phyloP scores from a whole-genome alignment of 2,113 vertebrate species.

The Hystrix cristata region DNA sequence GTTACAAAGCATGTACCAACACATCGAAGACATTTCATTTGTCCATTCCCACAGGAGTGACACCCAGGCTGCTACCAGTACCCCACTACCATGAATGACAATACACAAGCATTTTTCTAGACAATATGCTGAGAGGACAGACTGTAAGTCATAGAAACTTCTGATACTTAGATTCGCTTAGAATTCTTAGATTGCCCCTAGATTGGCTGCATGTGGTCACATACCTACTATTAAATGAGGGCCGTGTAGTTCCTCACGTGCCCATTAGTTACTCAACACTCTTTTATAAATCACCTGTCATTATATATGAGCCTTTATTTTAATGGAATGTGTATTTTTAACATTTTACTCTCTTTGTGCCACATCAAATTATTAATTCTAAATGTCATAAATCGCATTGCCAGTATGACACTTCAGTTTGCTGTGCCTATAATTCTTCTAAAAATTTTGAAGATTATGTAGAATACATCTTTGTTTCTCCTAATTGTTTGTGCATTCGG shows the following conservation, averaged over 20 bases:
- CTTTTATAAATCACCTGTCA: neutral
- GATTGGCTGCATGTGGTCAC: neutral
- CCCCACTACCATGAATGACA: neutral
- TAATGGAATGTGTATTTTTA: neutral
- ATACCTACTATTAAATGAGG: neutral
- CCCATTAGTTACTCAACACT: neutral
- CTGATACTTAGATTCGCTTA: neutral
- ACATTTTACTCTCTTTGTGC: neutral
- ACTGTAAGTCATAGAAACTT: neutral
- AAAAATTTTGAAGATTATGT: neutral
- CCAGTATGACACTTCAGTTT: neutral
- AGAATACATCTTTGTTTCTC: neutral
- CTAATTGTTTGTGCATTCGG: neutral
- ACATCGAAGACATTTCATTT: neutral
- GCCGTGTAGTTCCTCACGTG: neutral
- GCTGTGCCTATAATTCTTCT: neutral
- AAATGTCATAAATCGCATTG: neutral
- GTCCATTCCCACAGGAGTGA: neutral
- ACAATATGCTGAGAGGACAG: neutral
- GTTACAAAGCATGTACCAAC: neutral
- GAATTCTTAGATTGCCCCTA: neutral
- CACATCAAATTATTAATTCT: neutral
- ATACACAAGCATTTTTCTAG: neutral
- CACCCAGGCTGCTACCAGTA: neutral
- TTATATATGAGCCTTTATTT: neutral